Conservation (phyloP, 2,888 invertebrate species). For the Lasioglossum malachurum region DNA sequence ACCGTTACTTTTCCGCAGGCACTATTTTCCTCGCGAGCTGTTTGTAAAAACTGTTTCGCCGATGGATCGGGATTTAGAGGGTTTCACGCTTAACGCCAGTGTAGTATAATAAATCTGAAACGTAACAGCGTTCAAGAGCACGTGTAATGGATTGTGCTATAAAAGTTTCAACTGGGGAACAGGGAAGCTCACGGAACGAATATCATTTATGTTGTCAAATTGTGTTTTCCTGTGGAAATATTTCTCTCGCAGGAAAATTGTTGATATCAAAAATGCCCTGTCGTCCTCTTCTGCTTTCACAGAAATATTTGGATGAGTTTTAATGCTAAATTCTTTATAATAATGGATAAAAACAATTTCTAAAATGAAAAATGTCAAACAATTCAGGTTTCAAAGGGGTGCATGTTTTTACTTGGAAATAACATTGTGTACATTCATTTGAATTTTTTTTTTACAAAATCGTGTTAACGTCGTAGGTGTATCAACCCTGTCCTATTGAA, state of each 20-base stretch:
- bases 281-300: background rate
- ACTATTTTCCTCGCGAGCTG: background rate
- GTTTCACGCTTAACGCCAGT: slow-evolving; percentile 22
- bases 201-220: slow-evolving; percentile 39
- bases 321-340: background rate
- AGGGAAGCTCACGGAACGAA: slow-evolving; percentile 12
- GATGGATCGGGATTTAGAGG: slow-evolving; percentile 29
- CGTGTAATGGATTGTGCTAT: slow-evolving; percentile 33
- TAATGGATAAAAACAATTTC: background rate
- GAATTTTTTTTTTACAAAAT: background rate
- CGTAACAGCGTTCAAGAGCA: slow-evolving; percentile 27
- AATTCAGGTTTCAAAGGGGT: background rate
- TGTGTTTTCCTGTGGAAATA: slow-evolving; percentile 18
- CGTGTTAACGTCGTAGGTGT: background rate
- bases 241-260: slow-evolving; percentile 1
- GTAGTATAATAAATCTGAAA: slow-evolving; percentile 35
- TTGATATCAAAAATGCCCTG: slow-evolving; percentile 2
- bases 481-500: background rate
- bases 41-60: background rate
- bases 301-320: background rate
- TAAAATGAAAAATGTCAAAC: background rate
- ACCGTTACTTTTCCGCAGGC: background rate
- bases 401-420: background rate
- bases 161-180: slow-evolving; percentile 34
- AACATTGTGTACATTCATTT: background rate